phyloP scores from a whole-genome alignment of 2,113 vertebrate genomes.

The Reinhardtius hippoglossoides region DNA sequence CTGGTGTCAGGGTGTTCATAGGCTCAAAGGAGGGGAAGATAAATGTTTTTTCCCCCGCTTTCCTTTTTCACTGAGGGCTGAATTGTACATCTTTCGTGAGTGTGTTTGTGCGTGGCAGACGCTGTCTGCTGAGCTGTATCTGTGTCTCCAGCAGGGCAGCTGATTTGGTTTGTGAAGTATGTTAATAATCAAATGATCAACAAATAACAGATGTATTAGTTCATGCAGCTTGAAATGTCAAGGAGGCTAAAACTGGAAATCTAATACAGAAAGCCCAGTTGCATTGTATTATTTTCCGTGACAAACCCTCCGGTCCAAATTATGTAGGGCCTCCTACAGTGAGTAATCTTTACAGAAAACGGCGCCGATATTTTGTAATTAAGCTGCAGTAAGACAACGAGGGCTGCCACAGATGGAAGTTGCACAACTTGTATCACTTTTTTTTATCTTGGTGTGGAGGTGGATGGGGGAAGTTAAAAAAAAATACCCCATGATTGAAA shows the following conservation, averaged over 20 bases:
- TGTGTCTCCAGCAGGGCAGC: conserved; percentile 83
- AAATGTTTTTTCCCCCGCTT: conserved; percentile 65
- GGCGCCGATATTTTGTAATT: conserved; percentile 85
- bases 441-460: conserved; percentile 68
- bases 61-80: conserved; percentile 69
- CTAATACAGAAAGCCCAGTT: conserved; percentile 86
- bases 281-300: conserved; percentile 86
- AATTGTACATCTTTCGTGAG: conserved; percentile 57
- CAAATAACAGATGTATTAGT: conserved; percentile 90
- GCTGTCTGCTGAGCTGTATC: conserved; percentile 70
- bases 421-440: conserved; percentile 71
- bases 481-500: conserved; percentile 79
- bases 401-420: conserved; percentile 70
- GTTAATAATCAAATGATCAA: conserved; percentile 90
- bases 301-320: conserved; percentile 87
- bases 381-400: conserved; percentile 78
- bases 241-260: conserved; percentile 87
- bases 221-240: conserved; percentile 89
- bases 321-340: conserved; percentile 84
- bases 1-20: conserved; percentile 73
- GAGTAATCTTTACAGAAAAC: conserved; percentile 87
- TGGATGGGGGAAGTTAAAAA: conserved; percentile 65
- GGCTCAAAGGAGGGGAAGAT: conserved; percentile 74
- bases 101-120: conserved; percentile 52
- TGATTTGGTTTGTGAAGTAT: conserved; percentile 88